phyloP scores from a whole-genome alignment of 2,888 invertebrate species.

The Brachyopa scutellaris region DNA sequence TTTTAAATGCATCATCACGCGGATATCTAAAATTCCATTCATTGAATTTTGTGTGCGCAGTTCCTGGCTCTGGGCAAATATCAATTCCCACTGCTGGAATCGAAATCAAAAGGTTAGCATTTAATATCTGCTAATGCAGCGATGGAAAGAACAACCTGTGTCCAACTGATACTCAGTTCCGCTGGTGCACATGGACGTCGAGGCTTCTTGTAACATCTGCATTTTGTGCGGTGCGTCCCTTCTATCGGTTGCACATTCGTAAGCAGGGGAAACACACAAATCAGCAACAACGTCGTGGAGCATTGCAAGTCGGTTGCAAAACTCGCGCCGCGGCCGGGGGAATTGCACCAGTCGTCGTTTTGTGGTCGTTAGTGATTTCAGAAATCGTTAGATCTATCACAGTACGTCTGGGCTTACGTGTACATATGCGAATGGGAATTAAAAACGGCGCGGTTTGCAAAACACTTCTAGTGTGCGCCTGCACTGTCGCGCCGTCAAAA shows the following conservation, averaged over 20 bases:
- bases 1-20: conserved; percentile 54
- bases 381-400: conserved; percentile 49
- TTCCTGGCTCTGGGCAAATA: no score
- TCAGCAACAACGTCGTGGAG: conserved; percentile 44
- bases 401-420: not conserved
- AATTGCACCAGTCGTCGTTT: conserved; percentile 42
- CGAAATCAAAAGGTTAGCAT: no score
- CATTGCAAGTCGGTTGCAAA: conserved; percentile 48
- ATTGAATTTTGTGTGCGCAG: conserved; percentile 10
- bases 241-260: not conserved
- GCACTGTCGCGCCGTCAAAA: conserved; percentile 14
- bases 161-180: conserved; percentile 59
- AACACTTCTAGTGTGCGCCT: conserved; percentile 52
- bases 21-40: conserved; percentile 54
- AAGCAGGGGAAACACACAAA: no score
- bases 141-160: conserved; percentile 37
- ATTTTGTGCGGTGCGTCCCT: conserved; percentile 36
- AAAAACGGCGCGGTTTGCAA: conserved; percentile 49
- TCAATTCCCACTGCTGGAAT: no score
- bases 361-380: conserved; percentile 68
- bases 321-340: conserved; percentile 51
- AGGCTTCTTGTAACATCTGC: conserved; percentile 55
- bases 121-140: conserved; percentile 60
- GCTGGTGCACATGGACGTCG: conserved; percentile 56
- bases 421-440: no score